Evolutionary conservation across 2,888 invertebrate species (phyloP).

Genomic region (Ypsolopha sequella): DNA sequence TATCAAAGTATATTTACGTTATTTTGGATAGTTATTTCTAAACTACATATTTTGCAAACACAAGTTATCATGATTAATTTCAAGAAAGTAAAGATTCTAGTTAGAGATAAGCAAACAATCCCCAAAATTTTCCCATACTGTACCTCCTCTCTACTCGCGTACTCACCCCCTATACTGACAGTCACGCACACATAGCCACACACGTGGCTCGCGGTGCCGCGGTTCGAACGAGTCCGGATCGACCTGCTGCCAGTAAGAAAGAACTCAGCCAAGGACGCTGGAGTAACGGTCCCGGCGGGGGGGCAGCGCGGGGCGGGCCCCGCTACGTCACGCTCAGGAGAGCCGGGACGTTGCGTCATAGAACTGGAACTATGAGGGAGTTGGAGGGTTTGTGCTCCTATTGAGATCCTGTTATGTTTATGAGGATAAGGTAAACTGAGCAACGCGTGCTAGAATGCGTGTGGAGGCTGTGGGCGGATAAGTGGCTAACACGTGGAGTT

Average conservation of each 20-base stretch:
- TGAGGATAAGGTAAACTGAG: no score
- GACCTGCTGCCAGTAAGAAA: constrained; percentile 64
- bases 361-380: background rate
- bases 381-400: background rate
- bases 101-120: background rate
- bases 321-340: constrained; percentile 21
- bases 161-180: no score
- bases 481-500: no score
- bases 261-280: constrained; percentile 70
- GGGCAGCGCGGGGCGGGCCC: constrained; percentile 15
- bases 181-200: constrained; percentile 18
- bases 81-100: background rate
- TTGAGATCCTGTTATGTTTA: no score
- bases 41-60: background rate
- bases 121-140: background rate
- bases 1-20: background rate
- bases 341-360: constrained; percentile 1
- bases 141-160: constrained; percentile 7
- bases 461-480: no score
- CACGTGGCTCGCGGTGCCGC: constrained; percentile 36
- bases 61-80: background rate
- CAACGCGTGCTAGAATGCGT: no score
- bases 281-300: constrained; percentile 52
- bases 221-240: constrained; percentile 59
- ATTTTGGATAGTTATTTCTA: background rate